These are phyloP conservation scores for Formica selysi DNA, from an alignment of 1,140 invertebrate genomes.

Conservation along the genomic window DNA sequence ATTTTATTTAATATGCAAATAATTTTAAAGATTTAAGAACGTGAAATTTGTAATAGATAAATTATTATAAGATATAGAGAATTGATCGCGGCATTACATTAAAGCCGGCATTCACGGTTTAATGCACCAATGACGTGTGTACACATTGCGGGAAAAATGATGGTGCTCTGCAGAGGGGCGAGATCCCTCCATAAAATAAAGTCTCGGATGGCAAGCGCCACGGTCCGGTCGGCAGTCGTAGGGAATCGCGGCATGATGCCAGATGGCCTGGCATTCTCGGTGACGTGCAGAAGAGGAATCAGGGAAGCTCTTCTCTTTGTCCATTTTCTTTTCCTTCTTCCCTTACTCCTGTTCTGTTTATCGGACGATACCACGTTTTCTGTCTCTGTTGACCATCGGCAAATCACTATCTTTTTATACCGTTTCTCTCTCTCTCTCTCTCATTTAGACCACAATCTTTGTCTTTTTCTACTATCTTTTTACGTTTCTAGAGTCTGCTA, in stretches of 20 bases:
- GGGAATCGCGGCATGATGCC: constrained; percentile 62
- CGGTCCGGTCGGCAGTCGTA: constrained; percentile 21
- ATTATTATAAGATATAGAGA: not conserved
- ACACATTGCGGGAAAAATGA: constrained; percentile 41
- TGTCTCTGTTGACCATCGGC: constrained; percentile 14
- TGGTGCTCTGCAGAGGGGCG: not conserved
- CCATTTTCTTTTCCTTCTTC: not conserved
- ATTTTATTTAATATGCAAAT: not conserved
- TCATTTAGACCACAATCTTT: not conserved
- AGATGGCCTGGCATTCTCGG: constrained; percentile 70
- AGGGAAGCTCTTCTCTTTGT: constrained; percentile 28
- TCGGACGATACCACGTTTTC: not conserved
- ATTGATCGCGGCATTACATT: constrained; percentile 15
- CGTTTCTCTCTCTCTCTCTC: not conserved
- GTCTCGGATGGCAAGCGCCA: constrained; percentile 68
- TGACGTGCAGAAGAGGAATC: constrained; percentile 53
- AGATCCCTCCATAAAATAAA: constrained; percentile 2
- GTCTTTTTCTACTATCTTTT: not conserved
- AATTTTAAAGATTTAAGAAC: not conserved
- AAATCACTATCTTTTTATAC: constrained; percentile 32
- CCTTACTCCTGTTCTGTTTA: not conserved
- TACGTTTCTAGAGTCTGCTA: constrained; percentile 24
- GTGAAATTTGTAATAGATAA: not conserved
- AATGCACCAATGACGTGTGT: constrained; percentile 3
- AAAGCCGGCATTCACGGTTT: not conserved